A percentile compares a stretch with the other conserved stretches of the same genome.
phyloP scores from a whole-genome alignment of 2,797 vertebrate genomes.

The Lagocephalus sceleratus region DNA sequence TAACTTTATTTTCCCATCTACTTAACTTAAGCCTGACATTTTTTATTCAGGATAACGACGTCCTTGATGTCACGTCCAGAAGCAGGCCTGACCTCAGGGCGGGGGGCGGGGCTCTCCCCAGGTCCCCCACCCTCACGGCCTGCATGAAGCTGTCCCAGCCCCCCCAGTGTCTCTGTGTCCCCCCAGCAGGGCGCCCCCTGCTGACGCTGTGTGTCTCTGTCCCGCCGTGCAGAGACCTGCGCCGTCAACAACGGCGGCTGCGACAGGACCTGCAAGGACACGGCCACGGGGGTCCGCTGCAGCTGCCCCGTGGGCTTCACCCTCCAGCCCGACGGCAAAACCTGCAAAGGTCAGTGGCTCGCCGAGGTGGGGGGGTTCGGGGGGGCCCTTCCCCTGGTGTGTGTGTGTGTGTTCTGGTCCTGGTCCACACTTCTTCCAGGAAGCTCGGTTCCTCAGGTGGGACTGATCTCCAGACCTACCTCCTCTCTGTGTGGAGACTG shows the following conservation, averaged over 20 bases:
- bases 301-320: conserved; percentile 97
- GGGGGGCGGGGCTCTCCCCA: too few species aligned
- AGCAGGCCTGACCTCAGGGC: conserved; percentile 51
- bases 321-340: conserved; percentile 94
- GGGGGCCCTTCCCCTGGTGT: too few species aligned
- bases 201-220: conserved; percentile 40
- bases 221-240: conserved; percentile 85
- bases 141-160: conserved; percentile 51
- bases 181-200: conserved; percentile 13
- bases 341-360: conserved; percentile 92
- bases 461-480: too few species aligned
- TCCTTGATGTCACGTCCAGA: conserved; percentile 42
- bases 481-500: too few species aligned
- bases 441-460: too few species aligned
- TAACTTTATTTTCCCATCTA: conserved; percentile 50
- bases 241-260: conserved; percentile 97
- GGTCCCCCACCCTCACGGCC: too few species aligned
- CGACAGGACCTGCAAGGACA: conserved; percentile 96
- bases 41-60: conserved; percentile 21
- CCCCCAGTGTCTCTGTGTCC: conserved; percentile 11
- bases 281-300: conserved; percentile 93
- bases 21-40: conserved; percentile 34
- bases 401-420: too few species aligned
- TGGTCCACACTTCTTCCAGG: too few species aligned
- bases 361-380: background rate